Evolutionary conservation across 1,140 invertebrate genomes (phyloP).

Genomic region (Aphelenchoides avenae): DNA sequence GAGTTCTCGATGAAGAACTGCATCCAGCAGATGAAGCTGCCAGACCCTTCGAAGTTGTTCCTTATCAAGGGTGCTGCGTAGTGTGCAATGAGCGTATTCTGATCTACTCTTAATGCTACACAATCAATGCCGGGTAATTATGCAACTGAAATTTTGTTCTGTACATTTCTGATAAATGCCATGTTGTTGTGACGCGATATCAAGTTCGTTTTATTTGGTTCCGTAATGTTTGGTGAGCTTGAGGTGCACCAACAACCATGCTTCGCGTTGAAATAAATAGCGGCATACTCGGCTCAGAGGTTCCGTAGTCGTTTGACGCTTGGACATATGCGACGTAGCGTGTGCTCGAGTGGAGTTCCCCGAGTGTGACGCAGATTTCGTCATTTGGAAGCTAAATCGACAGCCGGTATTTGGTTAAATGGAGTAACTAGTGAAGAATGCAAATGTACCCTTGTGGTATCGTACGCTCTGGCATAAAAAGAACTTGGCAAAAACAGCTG

Average conservation of each 20-base stretch:
- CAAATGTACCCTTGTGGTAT: too few species aligned
- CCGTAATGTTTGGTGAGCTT: background rate
- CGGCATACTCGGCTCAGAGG: constrained; percentile 37
- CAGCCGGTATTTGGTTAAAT: too few species aligned
- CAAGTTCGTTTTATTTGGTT: background rate
- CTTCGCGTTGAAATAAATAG: constrained; percentile 24
- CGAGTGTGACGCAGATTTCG: constrained; percentile 25
- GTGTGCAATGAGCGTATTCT: too few species aligned
- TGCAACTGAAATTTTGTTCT: too few species aligned
- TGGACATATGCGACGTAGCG: constrained; percentile 37
- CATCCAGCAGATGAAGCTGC: constrained; percentile 48
- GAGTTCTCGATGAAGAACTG: constrained; percentile 36
- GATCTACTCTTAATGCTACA: too few species aligned
- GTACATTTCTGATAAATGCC: too few species aligned
- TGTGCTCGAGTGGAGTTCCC: constrained; percentile 5
- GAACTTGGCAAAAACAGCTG: too few species aligned
- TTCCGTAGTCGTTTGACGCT: constrained; percentile 33
- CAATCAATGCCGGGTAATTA: too few species aligned
- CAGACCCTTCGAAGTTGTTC: constrained; percentile 52
- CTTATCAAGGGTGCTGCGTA: too few species aligned
- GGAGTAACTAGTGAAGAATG: too few species aligned
- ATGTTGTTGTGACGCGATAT: too few species aligned
- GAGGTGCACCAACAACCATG: background rate
- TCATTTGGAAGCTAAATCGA: constrained; percentile 23
- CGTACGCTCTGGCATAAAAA: too few species aligned